These are phyloP conservation scores for Eleginops maclovinus DNA, from an alignment of 2,113 vertebrate species.

Conservation along the genomic window DNA sequence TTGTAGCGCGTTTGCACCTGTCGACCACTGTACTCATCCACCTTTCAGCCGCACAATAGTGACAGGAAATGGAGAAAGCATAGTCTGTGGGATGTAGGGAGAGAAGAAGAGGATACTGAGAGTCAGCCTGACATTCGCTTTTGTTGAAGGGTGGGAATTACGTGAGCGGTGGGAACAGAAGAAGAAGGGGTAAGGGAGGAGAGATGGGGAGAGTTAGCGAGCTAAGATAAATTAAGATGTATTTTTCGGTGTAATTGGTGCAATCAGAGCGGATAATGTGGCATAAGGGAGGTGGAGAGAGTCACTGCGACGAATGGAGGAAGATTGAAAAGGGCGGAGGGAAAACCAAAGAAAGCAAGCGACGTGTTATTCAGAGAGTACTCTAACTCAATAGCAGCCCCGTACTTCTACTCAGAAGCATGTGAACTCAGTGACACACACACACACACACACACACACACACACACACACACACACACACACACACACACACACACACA, in stretches of 20 bases:
- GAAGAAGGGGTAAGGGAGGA: background rate
- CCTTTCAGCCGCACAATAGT: conserved; percentile 6
- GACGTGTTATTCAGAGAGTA: conserved; percentile 33
- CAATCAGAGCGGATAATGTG: conserved; percentile 62
- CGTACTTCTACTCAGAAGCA: conserved; percentile 37
- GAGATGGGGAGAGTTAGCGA: conserved; percentile 16
- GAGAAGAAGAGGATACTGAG: conserved; percentile 25
- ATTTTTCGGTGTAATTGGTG: conserved; percentile 62
- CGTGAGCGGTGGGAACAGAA: background rate
- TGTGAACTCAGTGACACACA: background rate
- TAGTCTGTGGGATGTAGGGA: conserved; percentile 29
- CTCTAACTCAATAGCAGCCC: conserved; percentile 45
- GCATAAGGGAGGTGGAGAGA: conserved; percentile 41
- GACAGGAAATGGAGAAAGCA: conserved; percentile 61
- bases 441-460: too few relatives aligned
- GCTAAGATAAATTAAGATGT: conserved; percentile 59
- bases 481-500: conserved; percentile 6
- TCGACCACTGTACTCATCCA: background rate
- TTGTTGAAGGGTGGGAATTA: conserved; percentile 5
- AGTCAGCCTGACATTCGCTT: conserved; percentile 21
- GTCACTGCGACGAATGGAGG: conserved; percentile 30
- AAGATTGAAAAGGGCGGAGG: conserved; percentile 24
- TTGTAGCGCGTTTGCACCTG: too few relatives aligned
- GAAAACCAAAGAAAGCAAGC: background rate
- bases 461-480: too few relatives aligned